A percentile compares a stretch with the other conserved stretches of the same genome.
These are phyloP conservation scores for Actinostola sp. DNA, from an alignment of 92 coral and sea anemone species.

Conservation along the genomic window DNA sequence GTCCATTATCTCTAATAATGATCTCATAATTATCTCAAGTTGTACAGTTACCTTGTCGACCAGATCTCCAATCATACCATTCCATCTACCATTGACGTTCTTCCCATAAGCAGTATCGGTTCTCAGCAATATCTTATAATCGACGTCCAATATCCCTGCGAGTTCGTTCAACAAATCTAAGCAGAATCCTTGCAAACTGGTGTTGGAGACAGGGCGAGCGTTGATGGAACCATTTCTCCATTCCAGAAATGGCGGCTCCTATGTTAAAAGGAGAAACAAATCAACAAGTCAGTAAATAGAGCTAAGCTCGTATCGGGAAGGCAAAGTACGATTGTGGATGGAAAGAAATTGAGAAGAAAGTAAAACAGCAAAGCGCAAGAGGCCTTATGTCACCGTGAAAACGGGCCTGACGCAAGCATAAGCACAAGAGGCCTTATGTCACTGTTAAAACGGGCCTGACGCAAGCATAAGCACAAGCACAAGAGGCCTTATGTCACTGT, in stretches of 20 bases:
- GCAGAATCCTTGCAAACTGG: constrained; percentile 77
- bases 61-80: constrained; percentile 53
- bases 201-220: constrained; percentile 56
- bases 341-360: too few species aligned
- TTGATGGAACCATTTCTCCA: constrained; percentile 56
- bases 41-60: constrained; percentile 29
- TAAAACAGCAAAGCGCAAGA: too few species aligned
- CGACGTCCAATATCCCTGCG: constrained; percentile 47
- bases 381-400: too few species aligned
- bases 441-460: too few species aligned
- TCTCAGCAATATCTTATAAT: constrained; percentile 61
- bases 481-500: too few species aligned
- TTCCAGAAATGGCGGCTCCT: constrained; percentile 87
- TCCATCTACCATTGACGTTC: constrained; percentile 41
- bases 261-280: neutral
- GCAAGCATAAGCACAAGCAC: too few species aligned
- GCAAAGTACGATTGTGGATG: too few species aligned
- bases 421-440: too few species aligned
- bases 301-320: neutral
- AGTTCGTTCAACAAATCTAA: constrained; percentile 78
- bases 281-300: neutral
- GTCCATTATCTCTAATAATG: too few species aligned
- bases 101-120: constrained; percentile 46
- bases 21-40: too few species aligned
- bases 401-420: too few species aligned